Conservation (phyloP, 1,140 invertebrate species). For the Aricia agestis region DNA sequence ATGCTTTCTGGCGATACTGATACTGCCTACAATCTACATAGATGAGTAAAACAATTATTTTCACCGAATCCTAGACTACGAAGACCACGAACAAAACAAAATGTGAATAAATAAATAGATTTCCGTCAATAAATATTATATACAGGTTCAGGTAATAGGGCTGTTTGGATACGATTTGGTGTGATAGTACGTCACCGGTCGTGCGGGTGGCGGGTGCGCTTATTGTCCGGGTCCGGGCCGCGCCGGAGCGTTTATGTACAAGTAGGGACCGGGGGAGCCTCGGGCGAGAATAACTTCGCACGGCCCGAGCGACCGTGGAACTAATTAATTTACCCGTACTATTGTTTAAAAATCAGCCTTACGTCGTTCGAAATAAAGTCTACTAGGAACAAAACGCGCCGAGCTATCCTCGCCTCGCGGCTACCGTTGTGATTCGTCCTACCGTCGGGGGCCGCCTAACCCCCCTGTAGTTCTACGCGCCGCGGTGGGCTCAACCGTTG, state of each 20-base stretch:
- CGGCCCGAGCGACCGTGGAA: slow-evolving; percentile 29
- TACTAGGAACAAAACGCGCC: slow-evolving; percentile 63
- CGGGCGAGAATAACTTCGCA: slow-evolving; percentile 53
- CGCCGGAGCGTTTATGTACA: slow-evolving; percentile 38
- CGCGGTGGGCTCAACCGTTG: slow-evolving; percentile 52
- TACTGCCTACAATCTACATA: no score
- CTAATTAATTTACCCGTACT: slow-evolving; percentile 56
- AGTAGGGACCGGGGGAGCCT: slow-evolving; percentile 23
- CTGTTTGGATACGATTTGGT: slow-evolving; percentile 63
- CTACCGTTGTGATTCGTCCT: slow-evolving; percentile 16
- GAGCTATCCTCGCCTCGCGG: slow-evolving; percentile 47
- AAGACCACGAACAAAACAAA: slow-evolving; percentile 39
- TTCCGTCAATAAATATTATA: slow-evolving; percentile 54
- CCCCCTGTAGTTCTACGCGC: slow-evolving; percentile 50
- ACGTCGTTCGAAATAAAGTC: slow-evolving; percentile 54
- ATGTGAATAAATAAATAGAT: slow-evolving; percentile 42
- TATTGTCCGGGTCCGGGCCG: slow-evolving; percentile 56
- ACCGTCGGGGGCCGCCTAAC: slow-evolving; percentile 45
- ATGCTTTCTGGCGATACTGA: no score
- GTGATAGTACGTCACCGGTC: slow-evolving; percentile 55
- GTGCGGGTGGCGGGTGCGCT: slow-evolving; percentile 4
- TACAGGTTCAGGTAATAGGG: slow-evolving; percentile 32
- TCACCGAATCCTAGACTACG: slow-evolving; percentile 17
- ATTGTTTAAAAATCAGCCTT: slow-evolving; percentile 62
- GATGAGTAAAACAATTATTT: background rate